A percentile compares a stretch with the other conserved stretches of the same genome.
Conservation (phyloP, 1,140 invertebrate species). For the Lucilia sericata region DNA sequence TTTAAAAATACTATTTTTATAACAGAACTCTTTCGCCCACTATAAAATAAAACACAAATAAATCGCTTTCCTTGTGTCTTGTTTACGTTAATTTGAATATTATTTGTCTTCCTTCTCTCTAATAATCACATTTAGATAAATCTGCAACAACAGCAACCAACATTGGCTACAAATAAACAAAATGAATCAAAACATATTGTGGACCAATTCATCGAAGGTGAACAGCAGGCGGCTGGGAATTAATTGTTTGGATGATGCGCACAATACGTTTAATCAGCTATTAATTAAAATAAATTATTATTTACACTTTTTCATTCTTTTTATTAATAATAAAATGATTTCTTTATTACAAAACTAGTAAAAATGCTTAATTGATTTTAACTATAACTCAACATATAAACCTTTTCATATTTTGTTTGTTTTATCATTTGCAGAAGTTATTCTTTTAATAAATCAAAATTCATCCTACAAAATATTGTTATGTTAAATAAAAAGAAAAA, state of each 20-base stretch:
- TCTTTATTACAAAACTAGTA: slow-evolving; percentile 59
- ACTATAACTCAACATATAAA: slow-evolving; percentile 39
- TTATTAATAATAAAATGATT: slow-evolving; percentile 45
- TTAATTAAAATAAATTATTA: slow-evolving; percentile 4
- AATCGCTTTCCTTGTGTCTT: too few species aligned
- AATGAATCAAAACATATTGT: slow-evolving; percentile 28
- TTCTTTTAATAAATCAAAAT: slow-evolving; percentile 6
- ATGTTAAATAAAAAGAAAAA: slow-evolving; percentile 35
- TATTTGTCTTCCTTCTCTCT: not conserved
- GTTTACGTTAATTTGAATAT: not conserved
- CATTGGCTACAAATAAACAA: not conserved
- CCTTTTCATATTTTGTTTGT: slow-evolving; percentile 32
- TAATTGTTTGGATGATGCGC: not conserved
- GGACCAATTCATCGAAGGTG: slow-evolving; percentile 34
- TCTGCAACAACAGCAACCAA: not conserved
- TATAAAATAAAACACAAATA: too few species aligned
- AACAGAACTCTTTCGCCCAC: too few species aligned
- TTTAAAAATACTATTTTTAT: too few species aligned
- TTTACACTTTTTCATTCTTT: slow-evolving; percentile 23
- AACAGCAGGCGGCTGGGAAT: slow-evolving; percentile 24
- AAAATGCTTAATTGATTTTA: slow-evolving; percentile 55
- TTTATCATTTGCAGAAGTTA: slow-evolving; percentile 26
- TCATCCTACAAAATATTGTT: slow-evolving; percentile 14
- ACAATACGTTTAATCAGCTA: not conserved
- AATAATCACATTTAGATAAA: not conserved